Evolutionary conservation across 1,140 invertebrate genomes (phyloP).

Genomic region (Rhopalosiphum maidis): DNA sequence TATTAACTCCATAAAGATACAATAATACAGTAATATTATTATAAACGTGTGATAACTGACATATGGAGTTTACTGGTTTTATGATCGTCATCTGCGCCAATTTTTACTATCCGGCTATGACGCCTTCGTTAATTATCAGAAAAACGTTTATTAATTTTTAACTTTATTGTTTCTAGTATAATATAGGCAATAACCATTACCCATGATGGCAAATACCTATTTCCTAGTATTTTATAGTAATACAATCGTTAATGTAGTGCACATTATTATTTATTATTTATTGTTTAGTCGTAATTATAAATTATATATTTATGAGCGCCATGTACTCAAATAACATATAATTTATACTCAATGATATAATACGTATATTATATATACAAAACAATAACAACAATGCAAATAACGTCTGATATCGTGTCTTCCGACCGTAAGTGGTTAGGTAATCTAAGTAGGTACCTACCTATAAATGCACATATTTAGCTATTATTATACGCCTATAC

Average conservation of each 20-base stretch:
- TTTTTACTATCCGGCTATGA: not conserved
- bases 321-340: not conserved
- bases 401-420: not conserved
- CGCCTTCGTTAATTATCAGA: not conserved
- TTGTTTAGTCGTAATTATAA: not conserved
- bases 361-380: not conserved
- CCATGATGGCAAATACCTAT: not conserved
- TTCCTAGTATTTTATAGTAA: not conserved
- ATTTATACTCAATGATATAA: not conserved
- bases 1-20: too few relatives aligned
- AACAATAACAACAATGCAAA: not conserved
- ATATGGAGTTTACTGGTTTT: not conserved
- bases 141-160: not conserved
- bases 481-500: not conserved
- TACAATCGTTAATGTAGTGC: not conserved
- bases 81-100: not conserved
- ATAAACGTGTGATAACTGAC: not conserved
- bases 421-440: not conserved
- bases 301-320: not conserved
- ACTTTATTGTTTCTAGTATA: not conserved
- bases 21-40: not conserved
- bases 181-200: not conserved
- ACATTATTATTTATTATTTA: slow-evolving; percentile 20
- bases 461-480: not conserved
- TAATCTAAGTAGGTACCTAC: not conserved